phyloP scores from a whole-genome alignment of 2,888 invertebrate genomes.

The Silvanus unidentatus region DNA sequence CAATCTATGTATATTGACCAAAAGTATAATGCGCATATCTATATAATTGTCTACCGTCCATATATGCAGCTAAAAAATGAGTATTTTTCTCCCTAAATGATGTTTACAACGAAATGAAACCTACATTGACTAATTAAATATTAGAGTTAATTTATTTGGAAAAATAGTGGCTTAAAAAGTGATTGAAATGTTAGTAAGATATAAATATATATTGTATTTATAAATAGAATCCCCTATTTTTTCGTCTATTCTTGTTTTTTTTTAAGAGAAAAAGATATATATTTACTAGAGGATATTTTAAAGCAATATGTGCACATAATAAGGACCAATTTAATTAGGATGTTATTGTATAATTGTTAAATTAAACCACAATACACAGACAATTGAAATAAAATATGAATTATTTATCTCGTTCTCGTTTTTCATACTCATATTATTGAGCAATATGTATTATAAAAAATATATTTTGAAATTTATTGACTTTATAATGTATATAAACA shows the following conservation, averaged over 20 bases:
- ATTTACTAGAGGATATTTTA: conserved; percentile 25
- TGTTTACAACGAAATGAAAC: conserved; percentile 1
- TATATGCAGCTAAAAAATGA: conserved; percentile 8
- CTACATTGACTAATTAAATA: too few species aligned
- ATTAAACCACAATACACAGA: conserved; percentile 14
- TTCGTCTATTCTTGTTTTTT: conserved; percentile 33
- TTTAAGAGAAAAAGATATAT: conserved; percentile 27
- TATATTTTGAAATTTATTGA: not conserved
- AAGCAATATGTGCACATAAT: conserved; percentile 38
- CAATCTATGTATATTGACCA: conserved; percentile 8
- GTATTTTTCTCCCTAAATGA: conserved; percentile 14
- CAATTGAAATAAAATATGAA: not conserved
- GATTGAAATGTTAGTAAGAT: conserved; percentile 22
- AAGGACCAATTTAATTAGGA: conserved; percentile 33
- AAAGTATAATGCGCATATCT: conserved; percentile 20
- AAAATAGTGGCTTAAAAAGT: conserved; percentile 35
- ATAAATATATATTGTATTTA: conserved; percentile 31
- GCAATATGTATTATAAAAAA: not conserved
- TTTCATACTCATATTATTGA: not conserved
- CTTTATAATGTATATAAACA: not conserved
- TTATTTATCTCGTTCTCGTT: not conserved
- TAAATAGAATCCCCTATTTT: conserved; percentile 34
- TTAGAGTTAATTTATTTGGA: conserved; percentile 8
- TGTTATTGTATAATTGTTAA: conserved; percentile 9
- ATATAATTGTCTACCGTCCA: conserved; percentile 30